Conservation (phyloP, 2,888 invertebrate species). For the Agrochola circellaris region DNA sequence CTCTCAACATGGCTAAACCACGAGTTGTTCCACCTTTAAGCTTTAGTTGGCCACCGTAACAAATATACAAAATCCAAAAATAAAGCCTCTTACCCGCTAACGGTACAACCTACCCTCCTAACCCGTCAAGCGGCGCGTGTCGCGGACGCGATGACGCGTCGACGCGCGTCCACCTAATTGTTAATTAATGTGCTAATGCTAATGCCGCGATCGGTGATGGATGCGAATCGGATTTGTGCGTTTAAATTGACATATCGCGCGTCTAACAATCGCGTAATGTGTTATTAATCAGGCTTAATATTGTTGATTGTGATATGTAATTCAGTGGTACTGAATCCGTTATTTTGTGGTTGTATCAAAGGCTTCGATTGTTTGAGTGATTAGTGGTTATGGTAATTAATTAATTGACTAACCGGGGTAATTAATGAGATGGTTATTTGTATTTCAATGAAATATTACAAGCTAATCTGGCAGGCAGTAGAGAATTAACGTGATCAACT, state of each 20-base stretch:
- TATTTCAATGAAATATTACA: not conserved
- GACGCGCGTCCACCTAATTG: constrained; percentile 66
- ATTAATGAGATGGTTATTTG: constrained; percentile 10
- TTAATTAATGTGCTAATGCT: constrained; percentile 69
- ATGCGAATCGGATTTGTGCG: constrained; percentile 70
- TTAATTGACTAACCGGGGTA: constrained; percentile 7
- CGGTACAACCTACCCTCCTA: constrained; percentile 26
- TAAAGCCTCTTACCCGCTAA: constrained; percentile 36
- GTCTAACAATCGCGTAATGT: constrained; percentile 57
- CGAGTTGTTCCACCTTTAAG: not conserved
- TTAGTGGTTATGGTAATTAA: constrained; percentile 7
- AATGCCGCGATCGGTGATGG: constrained; percentile 68
- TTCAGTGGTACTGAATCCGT: constrained; percentile 28
- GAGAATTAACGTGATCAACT: not conserved
- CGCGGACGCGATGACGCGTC: constrained; percentile 64
- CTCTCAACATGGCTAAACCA: not conserved
- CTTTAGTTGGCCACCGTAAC: not conserved
- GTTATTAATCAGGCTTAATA: constrained; percentile 60
- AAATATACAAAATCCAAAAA: not conserved
- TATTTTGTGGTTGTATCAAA: constrained; percentile 37
- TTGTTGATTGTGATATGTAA: constrained; percentile 30
- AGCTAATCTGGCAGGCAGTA: not conserved
- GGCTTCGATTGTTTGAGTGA: constrained; percentile 30
- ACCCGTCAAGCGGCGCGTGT: constrained; percentile 60
- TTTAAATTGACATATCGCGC: constrained; percentile 63